Evolutionary conservation across 1,140 invertebrate genomes (phyloP).

Genomic region (Coptotermes formosanus): DNA sequence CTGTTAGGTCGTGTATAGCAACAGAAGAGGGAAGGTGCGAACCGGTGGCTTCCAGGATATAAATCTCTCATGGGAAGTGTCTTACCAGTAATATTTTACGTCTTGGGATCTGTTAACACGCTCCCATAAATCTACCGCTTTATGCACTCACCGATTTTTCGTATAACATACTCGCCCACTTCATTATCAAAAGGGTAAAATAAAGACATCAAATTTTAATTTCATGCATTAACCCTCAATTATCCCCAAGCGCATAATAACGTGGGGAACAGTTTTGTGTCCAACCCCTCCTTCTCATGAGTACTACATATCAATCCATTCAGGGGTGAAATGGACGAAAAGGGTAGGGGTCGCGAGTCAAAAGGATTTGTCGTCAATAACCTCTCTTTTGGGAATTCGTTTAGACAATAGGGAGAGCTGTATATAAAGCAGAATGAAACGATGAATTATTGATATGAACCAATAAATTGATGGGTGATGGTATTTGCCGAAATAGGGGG

Average conservation of each 20-base stretch:
- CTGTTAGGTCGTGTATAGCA: too few species aligned
- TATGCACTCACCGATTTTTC: neutral
- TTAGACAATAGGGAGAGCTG: neutral
- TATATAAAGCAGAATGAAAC: neutral
- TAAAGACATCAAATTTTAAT: constrained; percentile 1
- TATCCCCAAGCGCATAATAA: constrained; percentile 7
- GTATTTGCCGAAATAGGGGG: neutral
- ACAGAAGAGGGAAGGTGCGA: too few species aligned
- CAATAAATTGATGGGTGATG: neutral
- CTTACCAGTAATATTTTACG: too few species aligned
- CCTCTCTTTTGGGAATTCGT: neutral
- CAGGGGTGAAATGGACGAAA: neutral
- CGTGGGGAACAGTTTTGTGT: neutral
- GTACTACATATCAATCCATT: neutral
- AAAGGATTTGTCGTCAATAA: constrained; percentile 1
- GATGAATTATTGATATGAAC: neutral
- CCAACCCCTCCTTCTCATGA: neutral
- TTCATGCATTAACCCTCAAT: neutral
- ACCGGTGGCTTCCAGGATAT: too few species aligned
- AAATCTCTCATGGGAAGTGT: too few species aligned
- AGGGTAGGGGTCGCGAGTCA: neutral
- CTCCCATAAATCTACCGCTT: neutral
- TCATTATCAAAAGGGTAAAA: neutral
- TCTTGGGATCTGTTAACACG: neutral
- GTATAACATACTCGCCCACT: neutral